Base-by-base conservation (phyloP, 1,140 invertebrate genomes). In the Bacillus rossius region DNA sequence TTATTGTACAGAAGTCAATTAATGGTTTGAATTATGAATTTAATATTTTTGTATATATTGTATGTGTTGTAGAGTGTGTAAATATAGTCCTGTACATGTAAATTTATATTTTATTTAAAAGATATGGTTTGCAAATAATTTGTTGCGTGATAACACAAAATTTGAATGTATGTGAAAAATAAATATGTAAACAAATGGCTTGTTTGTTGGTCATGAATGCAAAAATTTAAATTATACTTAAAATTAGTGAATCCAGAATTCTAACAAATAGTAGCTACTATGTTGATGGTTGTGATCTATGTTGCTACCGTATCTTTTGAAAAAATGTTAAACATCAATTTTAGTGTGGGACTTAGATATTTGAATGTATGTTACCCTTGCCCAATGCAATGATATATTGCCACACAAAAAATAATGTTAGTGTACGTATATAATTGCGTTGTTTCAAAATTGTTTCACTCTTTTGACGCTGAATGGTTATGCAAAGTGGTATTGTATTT, bases 41-140 rank as follows among this genome's bases (percentile, higher is more conserved):
- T 74, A 67, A 75, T 76, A 76, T 76, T 76, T 77, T 76, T 77
- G 75, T 77, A 77, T 69, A 76, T 76, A 76, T 68, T 74, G 72
- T 75, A 73, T 73, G 71, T 65, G 74, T 75, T 72, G 67, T 65
- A 69, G 50, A 56, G 68, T 64, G 70, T 73, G 70, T 73, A 70
- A 74, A 75, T 75, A 75, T 72, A 67, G 58, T 42, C 56, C 37
- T 66, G 60, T 55, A 65, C 55, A 40, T 60, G 68, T 70, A 71
- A 73, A 70, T 75, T 69, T 71, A 70, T 70, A 69, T 70, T 66
- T 65, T 64, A 63, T 62, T 64, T 64, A 63, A 68, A 65, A 66
- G 62, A 67, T 65, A 55, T 73, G 72, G 70, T 74, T 73, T 73
- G 70, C 66, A 72, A 73, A 72, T 71, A 63, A 72, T 73, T 73